phyloP scores from a whole-genome alignment of 23 tunicate species.

The Trididemnum miniatum region DNA sequence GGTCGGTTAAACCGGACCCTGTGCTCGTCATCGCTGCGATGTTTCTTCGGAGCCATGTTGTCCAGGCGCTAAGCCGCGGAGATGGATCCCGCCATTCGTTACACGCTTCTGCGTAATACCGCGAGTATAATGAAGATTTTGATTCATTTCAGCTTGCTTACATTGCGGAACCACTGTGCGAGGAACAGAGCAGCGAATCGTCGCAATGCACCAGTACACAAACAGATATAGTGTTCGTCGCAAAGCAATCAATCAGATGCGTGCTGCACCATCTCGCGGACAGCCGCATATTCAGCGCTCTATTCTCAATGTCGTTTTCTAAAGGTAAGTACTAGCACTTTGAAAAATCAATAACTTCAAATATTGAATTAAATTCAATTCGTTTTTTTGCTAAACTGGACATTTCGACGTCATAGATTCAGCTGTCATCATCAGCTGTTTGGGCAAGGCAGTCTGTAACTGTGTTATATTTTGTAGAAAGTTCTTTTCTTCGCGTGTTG shows the following conservation, averaged over 20 bases:
- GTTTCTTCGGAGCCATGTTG: too few species aligned
- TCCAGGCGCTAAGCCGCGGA: too few species aligned
- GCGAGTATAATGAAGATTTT: neutral
- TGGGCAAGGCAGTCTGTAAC: too few species aligned
- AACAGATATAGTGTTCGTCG: slow-evolving; percentile 22
- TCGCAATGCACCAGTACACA: neutral
- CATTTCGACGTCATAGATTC: too few species aligned
- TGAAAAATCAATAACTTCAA: too few species aligned
- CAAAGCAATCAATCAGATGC: slow-evolving; percentile 71
- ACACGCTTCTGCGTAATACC: too few species aligned
- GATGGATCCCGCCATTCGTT: too few species aligned
- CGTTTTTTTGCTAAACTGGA: too few species aligned
- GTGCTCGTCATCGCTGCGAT: too few species aligned
- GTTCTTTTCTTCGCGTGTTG: slow-evolving; percentile 44
- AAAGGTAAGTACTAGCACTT: slow-evolving; percentile 31
- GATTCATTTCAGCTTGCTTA: slow-evolving; percentile 33
- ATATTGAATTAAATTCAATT: too few species aligned
- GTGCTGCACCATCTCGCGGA: slow-evolving; percentile 65
- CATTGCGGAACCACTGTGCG: slow-evolving; percentile 37
- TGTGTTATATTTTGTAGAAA: slow-evolving; percentile 38
- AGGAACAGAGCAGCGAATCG: slow-evolving; percentile 8
- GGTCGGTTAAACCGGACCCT: too few species aligned
- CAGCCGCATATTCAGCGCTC: slow-evolving; percentile 38
- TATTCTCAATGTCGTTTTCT: slow-evolving; percentile 45
- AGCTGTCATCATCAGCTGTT: too few species aligned